Base-by-base conservation (phyloP, 2,888 invertebrate genomes). In the Euplexia lucipara region DNA sequence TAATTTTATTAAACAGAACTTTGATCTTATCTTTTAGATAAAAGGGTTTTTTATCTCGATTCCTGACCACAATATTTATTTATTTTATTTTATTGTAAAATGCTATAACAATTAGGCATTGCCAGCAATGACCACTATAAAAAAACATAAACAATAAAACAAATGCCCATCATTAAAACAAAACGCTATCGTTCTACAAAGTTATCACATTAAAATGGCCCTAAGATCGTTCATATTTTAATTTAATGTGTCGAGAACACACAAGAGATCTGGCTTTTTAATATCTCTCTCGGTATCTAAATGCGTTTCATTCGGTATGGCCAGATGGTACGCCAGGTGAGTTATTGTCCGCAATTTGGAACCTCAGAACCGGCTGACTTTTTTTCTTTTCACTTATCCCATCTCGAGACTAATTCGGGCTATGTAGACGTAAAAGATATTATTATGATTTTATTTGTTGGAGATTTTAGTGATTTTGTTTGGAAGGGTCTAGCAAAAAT, bases 301-400 rank as follows among this genome's bases (percentile, higher is more conserved):
- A 88, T 87, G 84, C 83, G 86, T 88, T 88, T 87, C 88, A 88
- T 89, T 87, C 81, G 82, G 81, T 83, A 78, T 70, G 77, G 81
- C 88, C 91, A 90, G 90, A 88, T 89, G 91, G 77, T 83, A 81
- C 86, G 82, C 70, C 85, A 88, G 86, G 88, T 90, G 86, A 90
- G 85, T 86, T 90, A 90, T 88, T 79, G 84, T 84, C 75, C 76
- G 85, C 85, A 90, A 90, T 90, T 89, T 89, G 83, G 82, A 69
- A 72, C 69, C 72, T 69, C 68, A 64, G 61, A 75, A 66, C 54
- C 64, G 66, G 37, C 59, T 71, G 57, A 76, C 76, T 66, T 79
- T 84, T 86, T 87, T 88, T 83, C 80, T 81, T 85, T 85, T 78
- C 80, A 81, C 79, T 84, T 79, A 79, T 71, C 64, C 64, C 42